Percentiles rank a stretch among this genome's conserved stretches.
Evolutionary conservation across 2,113 vertebrate species (phyloP).

Genomic region (Mastomys natalensis): DNA sequence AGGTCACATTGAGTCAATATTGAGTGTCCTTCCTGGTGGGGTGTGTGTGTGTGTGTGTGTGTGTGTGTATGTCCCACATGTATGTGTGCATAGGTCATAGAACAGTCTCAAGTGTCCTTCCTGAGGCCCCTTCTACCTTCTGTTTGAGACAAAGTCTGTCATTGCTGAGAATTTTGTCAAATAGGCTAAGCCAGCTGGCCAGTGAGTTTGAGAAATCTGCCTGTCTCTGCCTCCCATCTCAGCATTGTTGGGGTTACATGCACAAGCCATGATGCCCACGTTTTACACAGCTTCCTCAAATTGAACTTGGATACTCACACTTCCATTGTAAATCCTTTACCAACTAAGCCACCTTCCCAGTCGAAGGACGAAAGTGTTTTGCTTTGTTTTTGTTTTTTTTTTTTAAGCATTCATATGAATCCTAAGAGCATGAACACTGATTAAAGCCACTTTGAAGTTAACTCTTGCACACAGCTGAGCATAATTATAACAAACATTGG

Average conservation of each 20-base stretch:
- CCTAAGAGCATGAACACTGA: neutral
- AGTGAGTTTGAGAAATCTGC: neutral
- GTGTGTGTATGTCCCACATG: neutral
- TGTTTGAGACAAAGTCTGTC: neutral
- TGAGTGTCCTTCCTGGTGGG: neutral
- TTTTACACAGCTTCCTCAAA: neutral
- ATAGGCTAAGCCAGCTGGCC: too few relatives aligned
- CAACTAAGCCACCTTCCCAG: neutral
- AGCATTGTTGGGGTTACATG: neutral
- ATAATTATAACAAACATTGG: slow-evolving; percentile 56
- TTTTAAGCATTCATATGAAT: neutral
- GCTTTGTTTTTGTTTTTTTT: neutral
- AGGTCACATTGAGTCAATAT: neutral
- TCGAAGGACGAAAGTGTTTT: neutral
- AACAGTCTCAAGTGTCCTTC: neutral
- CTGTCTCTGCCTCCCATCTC: neutral
- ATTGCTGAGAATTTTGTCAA: neutral
- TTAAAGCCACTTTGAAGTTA: slow-evolving; percentile 47
- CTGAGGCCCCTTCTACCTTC: neutral
- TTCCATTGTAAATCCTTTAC: neutral
- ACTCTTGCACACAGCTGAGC: slow-evolving; percentile 31
- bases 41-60: too few relatives aligned
- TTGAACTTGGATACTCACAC: neutral
- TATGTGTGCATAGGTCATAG: neutral
- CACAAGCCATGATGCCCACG: neutral